A percentile compares a stretch with the other conserved stretches of the same genome.
These are phyloP conservation scores for Acronicta aceris DNA, from an alignment of 2,888 invertebrate genomes.

Conservation along the genomic window DNA sequence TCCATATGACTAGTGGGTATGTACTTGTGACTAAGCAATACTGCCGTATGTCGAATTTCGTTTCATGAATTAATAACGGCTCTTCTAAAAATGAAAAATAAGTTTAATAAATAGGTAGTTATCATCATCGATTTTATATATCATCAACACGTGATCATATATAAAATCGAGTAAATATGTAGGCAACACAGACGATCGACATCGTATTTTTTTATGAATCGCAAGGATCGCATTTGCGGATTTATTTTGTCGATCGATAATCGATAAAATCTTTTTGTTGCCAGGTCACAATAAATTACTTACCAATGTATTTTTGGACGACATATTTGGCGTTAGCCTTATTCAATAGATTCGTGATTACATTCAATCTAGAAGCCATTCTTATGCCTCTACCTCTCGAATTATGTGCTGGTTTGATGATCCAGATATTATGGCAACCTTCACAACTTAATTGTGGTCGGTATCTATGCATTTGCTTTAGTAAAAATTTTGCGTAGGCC, in stretches of 20 bases:
- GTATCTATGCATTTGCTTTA: conserved; percentile 89
- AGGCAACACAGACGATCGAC: no score
- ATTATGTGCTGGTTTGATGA: conserved; percentile 95
- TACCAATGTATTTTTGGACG: conserved; percentile 97
- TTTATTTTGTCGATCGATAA: no score
- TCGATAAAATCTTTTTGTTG: neutral
- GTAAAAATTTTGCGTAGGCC: conserved; percentile 86
- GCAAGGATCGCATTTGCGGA: no score
- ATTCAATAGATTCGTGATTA: conserved; percentile 91
- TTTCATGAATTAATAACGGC: conserved; percentile 94
- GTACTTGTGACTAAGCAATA: conserved; percentile 96
- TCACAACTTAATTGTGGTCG: conserved; percentile 92
- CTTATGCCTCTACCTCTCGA: conserved; percentile 95
- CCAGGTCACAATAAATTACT: conserved; percentile 34
- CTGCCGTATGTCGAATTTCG: conserved; percentile 97
- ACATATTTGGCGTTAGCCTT: conserved; percentile 92
- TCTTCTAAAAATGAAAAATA: conserved; percentile 89
- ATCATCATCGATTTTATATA: no score
- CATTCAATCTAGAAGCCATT: conserved; percentile 93
- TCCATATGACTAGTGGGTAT: conserved; percentile 94
- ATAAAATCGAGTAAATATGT: no score
- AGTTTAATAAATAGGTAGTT: neutral
- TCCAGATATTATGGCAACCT: conserved; percentile 96
- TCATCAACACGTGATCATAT: no score
- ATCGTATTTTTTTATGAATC: no score